Percentiles rank a stretch among this genome's conserved stretches.
Conservation (phyloP, 2,113 vertebrate genomes). For the Corydoras maculifer region DNA sequence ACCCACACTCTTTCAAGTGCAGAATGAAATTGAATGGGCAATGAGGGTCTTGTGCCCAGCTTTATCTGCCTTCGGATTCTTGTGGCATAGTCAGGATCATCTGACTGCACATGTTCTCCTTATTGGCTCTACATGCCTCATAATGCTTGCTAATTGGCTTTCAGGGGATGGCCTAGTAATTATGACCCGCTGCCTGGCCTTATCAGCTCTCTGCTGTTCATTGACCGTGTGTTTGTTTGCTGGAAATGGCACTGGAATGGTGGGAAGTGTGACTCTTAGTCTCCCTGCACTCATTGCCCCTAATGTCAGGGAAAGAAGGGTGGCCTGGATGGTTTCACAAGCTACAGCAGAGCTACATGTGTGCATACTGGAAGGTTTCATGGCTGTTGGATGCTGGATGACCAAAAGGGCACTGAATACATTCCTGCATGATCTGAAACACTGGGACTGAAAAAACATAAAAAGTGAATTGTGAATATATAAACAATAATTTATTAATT, state of each 20-base stretch:
- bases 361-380: conserved; percentile 53
- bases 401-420: conserved; percentile 51
- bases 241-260: conserved; percentile 53
- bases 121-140: conserved; percentile 55
- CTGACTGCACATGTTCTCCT: conserved; percentile 60
- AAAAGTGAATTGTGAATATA: too few species aligned
- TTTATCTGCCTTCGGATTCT: conserved; percentile 60
- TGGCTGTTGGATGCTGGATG: conserved; percentile 60
- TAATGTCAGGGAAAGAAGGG: conserved; percentile 8
- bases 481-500: too few species aligned
- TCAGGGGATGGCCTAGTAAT: conserved; percentile 55
- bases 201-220: conserved; percentile 64
- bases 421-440: conserved; percentile 56
- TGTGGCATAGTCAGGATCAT: conserved; percentile 67
- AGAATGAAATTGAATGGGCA: conserved; percentile 56
- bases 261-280: conserved; percentile 57
- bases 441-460: conserved; percentile 31
- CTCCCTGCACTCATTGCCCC: conserved; percentile 54
- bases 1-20: conserved; percentile 39
- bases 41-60: conserved; percentile 53
- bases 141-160: conserved; percentile 57
- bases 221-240: conserved; percentile 65
- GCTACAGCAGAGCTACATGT: conserved; percentile 42
- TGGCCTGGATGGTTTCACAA: conserved; percentile 40
- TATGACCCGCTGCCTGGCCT: conserved; percentile 57